phyloP scores from a whole-genome alignment of 2,797 vertebrate species.

The Acanthopagrus latus region DNA sequence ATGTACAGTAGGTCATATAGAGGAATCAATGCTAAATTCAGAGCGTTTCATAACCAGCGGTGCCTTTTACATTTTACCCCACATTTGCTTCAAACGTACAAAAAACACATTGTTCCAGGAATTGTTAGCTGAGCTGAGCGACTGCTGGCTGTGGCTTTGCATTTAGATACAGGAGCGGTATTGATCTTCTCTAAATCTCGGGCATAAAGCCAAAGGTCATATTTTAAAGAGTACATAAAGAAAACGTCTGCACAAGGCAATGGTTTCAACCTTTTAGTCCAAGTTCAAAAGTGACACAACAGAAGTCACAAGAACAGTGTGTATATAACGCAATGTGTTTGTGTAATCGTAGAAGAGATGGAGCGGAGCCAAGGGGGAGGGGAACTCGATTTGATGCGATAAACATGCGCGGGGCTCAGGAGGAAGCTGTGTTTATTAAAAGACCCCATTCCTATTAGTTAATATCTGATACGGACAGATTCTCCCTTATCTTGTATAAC shows the following conservation, averaged over 20 bases:
- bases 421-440: not conserved
- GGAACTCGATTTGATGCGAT: not conserved
- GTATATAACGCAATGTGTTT: not conserved
- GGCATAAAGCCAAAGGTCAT: no score
- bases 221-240: no score
- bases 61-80: not conserved
- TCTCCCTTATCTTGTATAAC: constrained; percentile 34
- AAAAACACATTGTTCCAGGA: not conserved
- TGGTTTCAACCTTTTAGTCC: not conserved
- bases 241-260: not conserved
- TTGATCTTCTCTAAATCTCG: no score
- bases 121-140: not conserved
- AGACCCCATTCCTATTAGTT: constrained; percentile 14
- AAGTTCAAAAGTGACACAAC: constrained; percentile 3
- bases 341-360: constrained; percentile 5
- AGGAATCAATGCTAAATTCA: no score
- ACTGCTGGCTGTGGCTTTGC: not conserved
- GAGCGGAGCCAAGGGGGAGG: not conserved
- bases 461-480: not conserved
- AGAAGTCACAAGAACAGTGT: constrained; percentile 1
- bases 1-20: no score
- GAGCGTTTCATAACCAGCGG: no score
- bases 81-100: not conserved
- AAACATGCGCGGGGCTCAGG: constrained; percentile 19
- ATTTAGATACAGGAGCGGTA: not conserved